Evolutionary conservation across 2,113 vertebrate species (phyloP).

Genomic region (Ursus arctos): DNA sequence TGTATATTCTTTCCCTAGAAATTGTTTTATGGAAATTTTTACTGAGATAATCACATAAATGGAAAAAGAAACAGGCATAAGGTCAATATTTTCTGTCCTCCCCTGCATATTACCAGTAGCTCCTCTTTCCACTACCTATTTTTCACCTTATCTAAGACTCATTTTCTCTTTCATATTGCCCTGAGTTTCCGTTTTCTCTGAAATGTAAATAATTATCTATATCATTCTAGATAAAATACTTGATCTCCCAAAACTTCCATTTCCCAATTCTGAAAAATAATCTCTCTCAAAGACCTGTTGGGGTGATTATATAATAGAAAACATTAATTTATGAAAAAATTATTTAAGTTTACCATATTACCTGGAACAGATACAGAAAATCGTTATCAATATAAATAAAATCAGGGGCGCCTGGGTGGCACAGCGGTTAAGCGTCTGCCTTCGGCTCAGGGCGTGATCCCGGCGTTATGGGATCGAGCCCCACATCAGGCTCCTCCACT

Average conservation of each 20-base stretch:
- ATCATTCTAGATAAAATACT: neutral
- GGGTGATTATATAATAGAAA: neutral
- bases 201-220: slow-evolving; percentile 6
- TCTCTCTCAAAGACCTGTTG: neutral
- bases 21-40: neutral
- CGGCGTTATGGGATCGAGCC: no score
- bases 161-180: neutral
- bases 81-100: neutral
- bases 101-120: neutral
- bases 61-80: neutral
- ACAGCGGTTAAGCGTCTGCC: no score
- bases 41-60: neutral
- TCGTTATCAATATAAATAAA: neutral
- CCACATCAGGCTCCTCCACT: no score
- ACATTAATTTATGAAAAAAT: slow-evolving; percentile 29
- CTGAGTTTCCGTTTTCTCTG: slow-evolving; percentile 6
- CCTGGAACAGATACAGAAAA: slow-evolving; percentile 20
- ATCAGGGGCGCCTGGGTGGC: neutral
- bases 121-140: neutral
- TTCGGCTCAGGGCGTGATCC: no score
- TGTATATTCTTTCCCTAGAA: slow-evolving; percentile 1
- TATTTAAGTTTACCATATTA: neutral
- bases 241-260: slow-evolving; percentile 1
- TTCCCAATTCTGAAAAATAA: neutral
- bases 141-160: neutral